Percentiles rank a stretch among this genome's conserved stretches.
These are phyloP conservation scores for Podarcis cretensis DNA, from an alignment of 2,113 vertebrate species.

Conservation along the genomic window DNA sequence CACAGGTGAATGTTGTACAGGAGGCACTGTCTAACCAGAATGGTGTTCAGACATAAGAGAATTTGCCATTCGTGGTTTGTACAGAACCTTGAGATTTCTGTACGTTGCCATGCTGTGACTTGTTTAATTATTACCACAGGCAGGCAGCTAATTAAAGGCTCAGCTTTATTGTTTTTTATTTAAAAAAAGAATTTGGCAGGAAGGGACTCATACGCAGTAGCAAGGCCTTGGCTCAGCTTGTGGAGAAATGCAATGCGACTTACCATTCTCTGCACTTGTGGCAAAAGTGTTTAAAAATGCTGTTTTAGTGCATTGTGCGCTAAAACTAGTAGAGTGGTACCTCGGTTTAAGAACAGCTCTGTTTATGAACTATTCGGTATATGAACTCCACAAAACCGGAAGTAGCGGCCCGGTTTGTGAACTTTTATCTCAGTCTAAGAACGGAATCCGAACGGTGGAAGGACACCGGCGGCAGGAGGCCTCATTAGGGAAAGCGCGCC, in stretches of 20 bases:
- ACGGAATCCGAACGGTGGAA: too few species aligned
- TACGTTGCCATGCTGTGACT: too few species aligned
- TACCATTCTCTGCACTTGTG: neutral
- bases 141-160: neutral
- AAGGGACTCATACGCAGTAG: neutral
- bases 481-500: too few species aligned
- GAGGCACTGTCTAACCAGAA: neutral
- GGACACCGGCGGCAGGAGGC: too few species aligned
- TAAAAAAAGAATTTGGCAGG: neutral
- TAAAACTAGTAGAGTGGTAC: neutral
- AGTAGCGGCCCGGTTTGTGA: too few species aligned
- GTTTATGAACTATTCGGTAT: too few species aligned
- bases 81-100: neutral
- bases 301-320: neutral
- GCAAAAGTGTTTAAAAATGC: neutral
- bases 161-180: neutral
- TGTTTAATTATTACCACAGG: neutral
- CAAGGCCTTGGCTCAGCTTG: neutral
- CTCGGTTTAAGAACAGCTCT: too few species aligned
- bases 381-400: too few species aligned
- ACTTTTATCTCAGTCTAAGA: too few species aligned
- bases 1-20: neutral
- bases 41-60: neutral
- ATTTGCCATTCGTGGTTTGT: neutral
- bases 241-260: neutral